Conservation (phyloP, 2,797 vertebrate species). For the Melanotaenia boesemani region DNA sequence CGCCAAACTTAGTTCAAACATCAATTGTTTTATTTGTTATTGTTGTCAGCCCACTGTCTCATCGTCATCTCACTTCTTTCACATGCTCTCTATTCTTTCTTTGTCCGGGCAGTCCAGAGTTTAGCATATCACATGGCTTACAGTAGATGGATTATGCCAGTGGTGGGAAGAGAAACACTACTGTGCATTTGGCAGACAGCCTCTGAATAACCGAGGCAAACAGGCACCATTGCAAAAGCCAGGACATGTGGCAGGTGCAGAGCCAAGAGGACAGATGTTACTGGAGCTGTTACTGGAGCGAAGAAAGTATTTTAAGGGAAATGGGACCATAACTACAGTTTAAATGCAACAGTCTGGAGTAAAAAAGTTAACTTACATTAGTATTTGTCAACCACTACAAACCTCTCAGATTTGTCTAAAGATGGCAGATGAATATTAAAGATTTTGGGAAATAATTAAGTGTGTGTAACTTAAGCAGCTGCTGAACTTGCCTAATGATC, state of each 20-base stretch:
- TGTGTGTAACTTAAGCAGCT: background rate
- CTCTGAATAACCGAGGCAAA: background rate
- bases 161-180: background rate
- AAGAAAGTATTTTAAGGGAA: background rate
- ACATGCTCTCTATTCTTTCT: background rate
- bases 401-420: background rate
- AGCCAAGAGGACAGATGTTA: background rate
- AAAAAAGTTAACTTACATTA: background rate
- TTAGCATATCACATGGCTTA: background rate
- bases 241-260: background rate
- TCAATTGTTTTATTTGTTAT: background rate
- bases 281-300: background rate
- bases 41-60: background rate
- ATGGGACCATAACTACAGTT: background rate
- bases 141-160: background rate
- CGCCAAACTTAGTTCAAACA: background rate
- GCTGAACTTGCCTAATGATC: too few relatives aligned
- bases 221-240: background rate
- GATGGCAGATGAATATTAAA: background rate
- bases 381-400: background rate
- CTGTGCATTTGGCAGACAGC: background rate
- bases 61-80: background rate
- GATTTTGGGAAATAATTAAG: background rate
- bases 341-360: background rate
- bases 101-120: background rate